These are phyloP conservation scores for Autographa gamma DNA, from an alignment of 2,888 invertebrate species.

Conservation along the genomic window DNA sequence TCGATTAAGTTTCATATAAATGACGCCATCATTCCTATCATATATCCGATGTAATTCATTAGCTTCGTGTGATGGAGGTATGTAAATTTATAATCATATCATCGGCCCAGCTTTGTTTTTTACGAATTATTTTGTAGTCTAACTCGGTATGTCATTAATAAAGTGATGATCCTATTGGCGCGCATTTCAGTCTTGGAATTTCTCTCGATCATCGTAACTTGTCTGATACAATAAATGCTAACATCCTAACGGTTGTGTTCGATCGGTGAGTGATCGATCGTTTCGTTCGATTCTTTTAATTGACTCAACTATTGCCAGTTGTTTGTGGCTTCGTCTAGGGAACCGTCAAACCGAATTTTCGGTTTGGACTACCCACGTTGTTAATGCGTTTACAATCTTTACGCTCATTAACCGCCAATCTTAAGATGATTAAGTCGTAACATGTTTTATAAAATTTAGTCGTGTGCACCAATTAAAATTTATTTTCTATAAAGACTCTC, in stretches of 20 bases:
- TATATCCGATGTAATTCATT: conserved; percentile 81
- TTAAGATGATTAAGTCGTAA: conserved; percentile 84
- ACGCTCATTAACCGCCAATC: conserved; percentile 86
- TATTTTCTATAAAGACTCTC: conserved; percentile 78
- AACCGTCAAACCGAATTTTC: conserved; percentile 56
- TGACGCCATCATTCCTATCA: conserved; percentile 79
- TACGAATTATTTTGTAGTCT: conserved; percentile 64
- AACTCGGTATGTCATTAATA: conserved; percentile 65
- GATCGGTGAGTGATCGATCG: conserved; percentile 57
- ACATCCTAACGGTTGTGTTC: conserved; percentile 42
- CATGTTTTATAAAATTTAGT: conserved; percentile 79
- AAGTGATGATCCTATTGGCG: conserved; percentile 58
- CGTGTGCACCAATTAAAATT: conserved; percentile 83
- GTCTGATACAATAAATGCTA: conserved; percentile 42
- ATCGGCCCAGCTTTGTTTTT: conserved; percentile 65
- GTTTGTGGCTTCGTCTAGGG: conserved; percentile 47
- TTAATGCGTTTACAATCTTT: conserved; percentile 82
- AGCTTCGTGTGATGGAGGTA: conserved; percentile 64
- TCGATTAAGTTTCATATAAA: conserved; percentile 86
- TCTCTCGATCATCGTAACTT: conserved; percentile 30
- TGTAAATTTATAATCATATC: conserved; percentile 69
- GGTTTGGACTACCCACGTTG: conserved; percentile 78
- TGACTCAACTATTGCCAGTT: conserved; percentile 52
- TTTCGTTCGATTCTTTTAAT: conserved; percentile 59
- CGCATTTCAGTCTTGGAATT: conserved; percentile 26